Percentiles rank a stretch among this genome's conserved stretches.
phyloP scores from a whole-genome alignment of 1,140 invertebrate species.

The Cydia splendana region DNA sequence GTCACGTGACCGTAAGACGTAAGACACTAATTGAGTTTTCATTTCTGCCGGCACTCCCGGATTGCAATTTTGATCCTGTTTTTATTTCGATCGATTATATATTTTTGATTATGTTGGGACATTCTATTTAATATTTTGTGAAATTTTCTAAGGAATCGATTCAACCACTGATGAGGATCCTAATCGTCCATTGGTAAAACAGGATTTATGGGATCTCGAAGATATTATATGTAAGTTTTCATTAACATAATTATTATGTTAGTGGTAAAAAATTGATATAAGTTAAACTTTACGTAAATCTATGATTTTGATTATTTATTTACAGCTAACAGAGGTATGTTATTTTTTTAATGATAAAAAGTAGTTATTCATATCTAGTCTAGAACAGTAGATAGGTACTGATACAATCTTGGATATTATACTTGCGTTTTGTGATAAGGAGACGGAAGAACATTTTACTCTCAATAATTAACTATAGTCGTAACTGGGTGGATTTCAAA shows the following conservation, averaged over 20 bases:
- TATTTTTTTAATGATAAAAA: not conserved
- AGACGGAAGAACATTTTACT: too few relatives aligned
- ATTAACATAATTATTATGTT: not conserved
- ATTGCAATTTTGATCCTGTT: too few relatives aligned
- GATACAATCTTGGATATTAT: too few relatives aligned
- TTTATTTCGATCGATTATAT: too few relatives aligned
- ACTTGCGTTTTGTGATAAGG: too few relatives aligned
- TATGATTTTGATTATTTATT: not conserved
- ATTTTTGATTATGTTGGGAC: too few relatives aligned
- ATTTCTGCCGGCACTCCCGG: too few relatives aligned
- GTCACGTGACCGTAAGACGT: too few relatives aligned
- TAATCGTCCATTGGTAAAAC: conserved; percentile 15
- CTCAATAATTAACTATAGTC: too few relatives aligned
- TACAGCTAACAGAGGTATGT: not conserved
- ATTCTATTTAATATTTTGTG: not conserved
- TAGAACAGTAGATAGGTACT: too few relatives aligned
- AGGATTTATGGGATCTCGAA: conserved; percentile 12
- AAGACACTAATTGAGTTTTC: too few relatives aligned
- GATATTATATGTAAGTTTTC: not conserved
- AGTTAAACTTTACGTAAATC: not conserved
- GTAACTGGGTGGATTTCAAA: too few relatives aligned
- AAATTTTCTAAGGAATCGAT: not conserved
- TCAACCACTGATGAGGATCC: not conserved
- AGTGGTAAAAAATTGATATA: not conserved
- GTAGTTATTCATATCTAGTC: not conserved